Conservation (phyloP, 2,888 invertebrate genomes). For the Tricholauxania praeusta region DNA sequence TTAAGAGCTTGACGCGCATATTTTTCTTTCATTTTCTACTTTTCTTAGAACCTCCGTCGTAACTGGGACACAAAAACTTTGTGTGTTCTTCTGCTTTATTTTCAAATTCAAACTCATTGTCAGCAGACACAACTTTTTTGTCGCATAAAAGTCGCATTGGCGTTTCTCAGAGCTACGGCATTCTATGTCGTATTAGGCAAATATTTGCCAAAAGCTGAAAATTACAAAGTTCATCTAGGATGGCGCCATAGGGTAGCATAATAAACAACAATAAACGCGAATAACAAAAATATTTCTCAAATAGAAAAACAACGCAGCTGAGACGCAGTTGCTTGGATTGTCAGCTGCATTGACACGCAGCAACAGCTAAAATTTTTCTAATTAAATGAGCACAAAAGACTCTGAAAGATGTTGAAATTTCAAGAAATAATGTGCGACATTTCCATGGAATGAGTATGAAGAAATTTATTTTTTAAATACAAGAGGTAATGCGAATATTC, state of each 20-base stretch:
- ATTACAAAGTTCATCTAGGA: conserved; percentile 14
- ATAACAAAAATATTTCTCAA: neutral
- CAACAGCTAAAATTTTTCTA: conserved; percentile 18
- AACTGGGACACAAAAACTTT: conserved; percentile 9
- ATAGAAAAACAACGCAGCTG: neutral
- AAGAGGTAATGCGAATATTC: too few species aligned
- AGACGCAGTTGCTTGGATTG: neutral
- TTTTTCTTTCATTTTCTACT: neutral
- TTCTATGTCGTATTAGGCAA: neutral
- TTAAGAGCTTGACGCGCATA: neutral
- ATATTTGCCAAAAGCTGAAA: conserved; percentile 22
- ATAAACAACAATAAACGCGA: neutral
- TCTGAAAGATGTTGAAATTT: too few species aligned
- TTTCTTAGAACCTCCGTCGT: neutral
- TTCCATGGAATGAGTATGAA: neutral
- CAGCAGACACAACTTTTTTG: neutral
- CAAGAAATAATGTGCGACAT: conserved; percentile 17
- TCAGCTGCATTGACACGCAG: conserved; percentile 15
- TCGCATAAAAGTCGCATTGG: too few species aligned
- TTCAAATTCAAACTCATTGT: conserved; percentile 7
- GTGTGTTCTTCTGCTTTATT: neutral
- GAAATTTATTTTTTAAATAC: too few species aligned
- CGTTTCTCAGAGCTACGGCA: too few species aligned
- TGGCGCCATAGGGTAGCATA: neutral
- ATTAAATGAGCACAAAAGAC: conserved; percentile 19